Conservation (phyloP, 2,797 vertebrate genomes). For the Pangasius djambal region DNA sequence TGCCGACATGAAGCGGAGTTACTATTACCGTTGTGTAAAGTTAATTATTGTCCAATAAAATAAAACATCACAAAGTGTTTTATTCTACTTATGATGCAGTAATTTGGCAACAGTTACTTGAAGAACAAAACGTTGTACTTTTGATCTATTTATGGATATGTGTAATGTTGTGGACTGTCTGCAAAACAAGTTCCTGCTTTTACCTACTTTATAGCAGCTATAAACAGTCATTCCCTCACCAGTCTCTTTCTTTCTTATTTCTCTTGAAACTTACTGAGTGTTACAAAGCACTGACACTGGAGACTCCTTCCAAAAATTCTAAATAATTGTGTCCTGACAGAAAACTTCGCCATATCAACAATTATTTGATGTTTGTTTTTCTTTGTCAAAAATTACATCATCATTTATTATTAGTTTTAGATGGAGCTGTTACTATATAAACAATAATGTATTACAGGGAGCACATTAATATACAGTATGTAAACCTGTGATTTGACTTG, state of each 20-base stretch:
- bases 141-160: neutral
- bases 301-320: neutral
- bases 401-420: neutral
- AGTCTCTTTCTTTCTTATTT: neutral
- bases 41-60: neutral
- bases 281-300: neutral
- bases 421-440: neutral
- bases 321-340: neutral
- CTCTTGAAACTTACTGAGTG: neutral
- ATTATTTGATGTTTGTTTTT: neutral
- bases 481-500: neutral
- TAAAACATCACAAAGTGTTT: neutral
- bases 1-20: neutral
- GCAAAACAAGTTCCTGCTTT: neutral
- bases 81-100: neutral
- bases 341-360: neutral
- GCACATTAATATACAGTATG: neutral
- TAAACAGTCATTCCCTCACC: neutral
- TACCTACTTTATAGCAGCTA: neutral
- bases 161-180: neutral
- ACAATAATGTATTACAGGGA: neutral
- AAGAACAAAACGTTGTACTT: neutral
- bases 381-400: neutral
- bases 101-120: neutral
- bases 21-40: neutral